Percentiles rank a stretch among this genome's conserved stretches.
These are phyloP conservation scores for Syrmaticus mikado DNA, from an alignment of 2,113 vertebrate genomes.

Conservation along the genomic window DNA sequence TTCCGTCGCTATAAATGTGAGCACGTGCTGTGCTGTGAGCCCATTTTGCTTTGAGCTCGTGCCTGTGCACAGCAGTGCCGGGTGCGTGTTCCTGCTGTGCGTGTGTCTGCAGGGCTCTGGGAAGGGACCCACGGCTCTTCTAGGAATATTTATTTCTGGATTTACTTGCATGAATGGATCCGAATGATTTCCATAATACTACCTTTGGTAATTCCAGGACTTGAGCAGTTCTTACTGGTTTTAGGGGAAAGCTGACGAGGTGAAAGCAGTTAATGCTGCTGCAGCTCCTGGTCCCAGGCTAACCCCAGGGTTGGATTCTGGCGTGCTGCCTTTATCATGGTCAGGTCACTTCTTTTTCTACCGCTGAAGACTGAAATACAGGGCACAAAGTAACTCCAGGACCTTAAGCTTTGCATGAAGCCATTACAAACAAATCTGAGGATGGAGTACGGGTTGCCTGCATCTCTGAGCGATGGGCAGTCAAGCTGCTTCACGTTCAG, in stretches of 20 bases:
- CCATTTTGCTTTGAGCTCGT: neutral
- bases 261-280: fast-evolving
- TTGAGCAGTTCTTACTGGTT: neutral
- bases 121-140: neutral
- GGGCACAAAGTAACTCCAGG: fast-evolving
- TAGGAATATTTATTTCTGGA: fast-evolving
- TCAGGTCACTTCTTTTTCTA: fast-evolving
- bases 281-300: neutral
- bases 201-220: neutral
- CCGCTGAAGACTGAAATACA: fast-evolving
- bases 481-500: fast-evolving
- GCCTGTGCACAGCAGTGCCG: too few species aligned
- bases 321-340: fast-evolving
- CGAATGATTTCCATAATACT: fast-evolving
- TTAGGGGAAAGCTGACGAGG: fast-evolving
- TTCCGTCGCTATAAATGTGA: fast-evolving
- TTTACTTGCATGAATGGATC: neutral
- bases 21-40: neutral
- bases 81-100: neutral
- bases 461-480: fast-evolving
- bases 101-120: neutral
- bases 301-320: neutral
- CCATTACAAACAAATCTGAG: fast-evolving
- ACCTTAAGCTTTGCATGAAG: fast-evolving
- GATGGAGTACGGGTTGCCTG: fast-evolving